Percentiles rank a stretch among this genome's conserved stretches.
Conservation (phyloP, 2,113 vertebrate genomes). For the Microtus oregoni region DNA sequence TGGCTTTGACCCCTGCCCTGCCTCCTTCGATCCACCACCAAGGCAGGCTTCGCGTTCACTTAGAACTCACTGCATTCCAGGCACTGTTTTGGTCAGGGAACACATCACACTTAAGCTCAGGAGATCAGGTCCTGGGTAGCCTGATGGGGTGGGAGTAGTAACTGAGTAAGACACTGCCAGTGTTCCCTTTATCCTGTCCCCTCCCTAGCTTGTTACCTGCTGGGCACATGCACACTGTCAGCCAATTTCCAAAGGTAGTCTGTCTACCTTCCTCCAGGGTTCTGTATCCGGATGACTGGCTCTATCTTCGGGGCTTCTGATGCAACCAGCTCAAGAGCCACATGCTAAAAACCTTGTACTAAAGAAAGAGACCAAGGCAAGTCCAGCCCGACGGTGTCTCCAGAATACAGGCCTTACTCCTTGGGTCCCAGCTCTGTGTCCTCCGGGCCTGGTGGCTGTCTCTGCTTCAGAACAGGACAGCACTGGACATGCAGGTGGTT, state of each 20-base stretch:
- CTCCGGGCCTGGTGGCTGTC: not conserved
- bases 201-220: not conserved
- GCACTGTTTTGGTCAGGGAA: not conserved
- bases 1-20: not conserved
- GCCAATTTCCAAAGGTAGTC: too few species aligned
- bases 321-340: not conserved
- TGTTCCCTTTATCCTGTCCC: not conserved
- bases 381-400: too few species aligned
- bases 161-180: not conserved
- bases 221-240: not conserved
- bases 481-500: not conserved
- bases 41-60: not conserved
- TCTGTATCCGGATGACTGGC: not conserved
- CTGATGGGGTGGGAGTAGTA: not conserved
- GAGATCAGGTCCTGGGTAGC: not conserved
- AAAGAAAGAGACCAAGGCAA: not conserved
- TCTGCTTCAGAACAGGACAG: not conserved
- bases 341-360: not conserved
- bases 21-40: not conserved
- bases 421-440: not conserved
- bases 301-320: not conserved
- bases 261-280: not conserved
- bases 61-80: not conserved
- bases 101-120: not conserved
- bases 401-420: not conserved